Conservation (phyloP, 2,113 vertebrate species). For the Panurus biarmicus region DNA sequence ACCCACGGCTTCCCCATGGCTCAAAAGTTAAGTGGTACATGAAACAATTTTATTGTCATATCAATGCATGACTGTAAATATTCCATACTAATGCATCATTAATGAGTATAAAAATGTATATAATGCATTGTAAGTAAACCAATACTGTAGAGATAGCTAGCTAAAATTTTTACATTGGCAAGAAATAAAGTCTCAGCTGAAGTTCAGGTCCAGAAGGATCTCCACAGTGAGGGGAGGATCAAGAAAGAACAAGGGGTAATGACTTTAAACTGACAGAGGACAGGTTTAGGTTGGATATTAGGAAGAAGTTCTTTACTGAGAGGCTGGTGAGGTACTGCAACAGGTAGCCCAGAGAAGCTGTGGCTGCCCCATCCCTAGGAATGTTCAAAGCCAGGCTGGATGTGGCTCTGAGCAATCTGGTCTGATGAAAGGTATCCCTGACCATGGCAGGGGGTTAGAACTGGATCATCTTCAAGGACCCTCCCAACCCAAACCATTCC, state of each 20-base stretch:
- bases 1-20: not conserved
- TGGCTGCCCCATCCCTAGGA: not conserved
- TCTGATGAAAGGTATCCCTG: not conserved
- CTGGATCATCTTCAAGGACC: not conserved
- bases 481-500: not conserved
- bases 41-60: not conserved
- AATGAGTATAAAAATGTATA: not conserved
- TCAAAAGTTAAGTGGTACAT: not conserved
- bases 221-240: not conserved
- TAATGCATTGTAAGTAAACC: not conserved
- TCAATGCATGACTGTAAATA: not conserved
- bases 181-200: not conserved
- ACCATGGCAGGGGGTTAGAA: not conserved
- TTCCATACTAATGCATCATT: not conserved
- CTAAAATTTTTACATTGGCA: not conserved
- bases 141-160: not conserved
- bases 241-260: not conserved
- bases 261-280: not conserved
- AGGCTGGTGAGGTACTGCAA: accelerated
- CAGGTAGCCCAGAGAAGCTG: not conserved
- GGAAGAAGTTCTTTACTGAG: not conserved
- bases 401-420: not conserved
- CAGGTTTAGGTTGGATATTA: not conserved
- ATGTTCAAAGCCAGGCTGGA: not conserved
- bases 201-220: not conserved